Evolutionary conservation across 2,888 invertebrate species (phyloP), one percentile per base, ranked within the genome.

Genomic region (Allolobophora icterica): DNA sequence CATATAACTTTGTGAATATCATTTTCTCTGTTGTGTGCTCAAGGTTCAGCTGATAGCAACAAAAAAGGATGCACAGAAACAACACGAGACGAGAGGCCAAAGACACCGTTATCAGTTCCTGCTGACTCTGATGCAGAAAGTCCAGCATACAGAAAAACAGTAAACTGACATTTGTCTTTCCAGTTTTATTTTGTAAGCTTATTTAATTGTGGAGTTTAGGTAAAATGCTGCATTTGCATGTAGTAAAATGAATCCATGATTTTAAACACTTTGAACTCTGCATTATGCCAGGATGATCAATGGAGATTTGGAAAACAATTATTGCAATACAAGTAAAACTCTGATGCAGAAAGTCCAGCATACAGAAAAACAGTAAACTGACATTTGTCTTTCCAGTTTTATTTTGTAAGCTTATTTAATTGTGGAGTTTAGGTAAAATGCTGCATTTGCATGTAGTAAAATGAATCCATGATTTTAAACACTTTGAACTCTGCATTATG

Each of bases 311-410:
- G 52, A 52, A 17, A 52, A 52, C 24, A 42, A 42, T 52, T 24
- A 52, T 52, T 19, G 15, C 13, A 45, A n/a, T n/a, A n/a, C n/a
- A n/a, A n/a, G n/a, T n/a, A 45, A 45, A 11, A 38, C 35, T 89
- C 89, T 35, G 89, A 89, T 42, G 89, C 89, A 1, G 89, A 89
- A 11, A 38, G 35, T 89, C 87, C 87, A 15, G 87, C 38, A 34
- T 87, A 87, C 87, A 87, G 35, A 24, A 87, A 87, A 38, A 87
- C 87, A 6, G 87, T 87, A 87, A 87, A 35, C 24, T 87, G 17
- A 6, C 87, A 87, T 38, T 84, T 71, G 30, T 6, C 17, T n/a
- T 71, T 71, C n/a, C 30, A 71, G 8, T 30, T 89, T 35, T 30
- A 24, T 35, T 89, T 33, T 40, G 3, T 89, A 40, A 34, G 0